A percentile compares a stretch with the other conserved stretches of the same genome.
Conservation (phyloP, 2,113 vertebrate genomes). For the Aegithalos caudatus region DNA sequence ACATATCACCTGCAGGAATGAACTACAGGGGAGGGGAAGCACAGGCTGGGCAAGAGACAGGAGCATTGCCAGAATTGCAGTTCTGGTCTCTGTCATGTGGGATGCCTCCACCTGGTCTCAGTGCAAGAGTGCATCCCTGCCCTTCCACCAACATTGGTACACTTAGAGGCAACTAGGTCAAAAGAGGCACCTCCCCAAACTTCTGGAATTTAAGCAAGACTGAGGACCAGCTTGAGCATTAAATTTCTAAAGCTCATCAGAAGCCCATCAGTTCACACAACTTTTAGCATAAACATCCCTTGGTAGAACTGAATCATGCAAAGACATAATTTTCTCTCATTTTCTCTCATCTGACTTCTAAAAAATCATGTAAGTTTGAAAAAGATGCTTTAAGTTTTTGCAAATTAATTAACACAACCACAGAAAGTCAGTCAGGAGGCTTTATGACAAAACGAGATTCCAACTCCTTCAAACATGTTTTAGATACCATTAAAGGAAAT, state of each 20-base stretch:
- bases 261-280: background rate
- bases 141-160: background rate
- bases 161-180: background rate
- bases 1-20: background rate
- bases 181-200: background rate
- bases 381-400: background rate
- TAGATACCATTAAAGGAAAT: background rate
- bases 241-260: background rate
- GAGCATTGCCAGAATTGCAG: background rate
- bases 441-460: background rate
- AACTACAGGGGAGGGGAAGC: rapidly evolving
- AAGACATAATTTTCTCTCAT: background rate
- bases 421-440: background rate
- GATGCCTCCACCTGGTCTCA: background rate
- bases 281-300: background rate
- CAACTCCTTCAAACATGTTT: background rate
- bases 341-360: background rate
- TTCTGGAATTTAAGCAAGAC: background rate
- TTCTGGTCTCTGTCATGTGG: background rate
- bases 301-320: background rate
- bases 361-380: background rate
- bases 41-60: background rate
- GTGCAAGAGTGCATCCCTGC: background rate
- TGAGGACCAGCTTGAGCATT: background rate
- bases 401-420: background rate